phyloP scores from a whole-genome alignment of 2,797 vertebrate species.

The Scolopax rusticola region DNA sequence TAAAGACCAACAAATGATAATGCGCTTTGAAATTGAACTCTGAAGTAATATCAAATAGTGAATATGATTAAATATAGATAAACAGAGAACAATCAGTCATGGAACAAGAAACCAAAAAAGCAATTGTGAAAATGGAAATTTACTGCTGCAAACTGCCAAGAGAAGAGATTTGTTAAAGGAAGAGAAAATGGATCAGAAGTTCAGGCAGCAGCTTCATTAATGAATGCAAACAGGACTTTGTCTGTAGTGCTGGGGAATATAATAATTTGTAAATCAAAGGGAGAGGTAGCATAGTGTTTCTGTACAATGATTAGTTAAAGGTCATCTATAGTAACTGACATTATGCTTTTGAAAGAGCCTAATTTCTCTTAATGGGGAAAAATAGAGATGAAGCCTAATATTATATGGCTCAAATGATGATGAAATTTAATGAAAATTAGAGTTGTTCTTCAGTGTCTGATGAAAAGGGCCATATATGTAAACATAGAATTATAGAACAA shows the following conservation, averaged over 20 bases:
- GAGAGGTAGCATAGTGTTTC: not conserved
- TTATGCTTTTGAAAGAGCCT: not conserved
- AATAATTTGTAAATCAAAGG: constrained; percentile 9
- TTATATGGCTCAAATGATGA: not conserved
- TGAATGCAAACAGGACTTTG: not conserved
- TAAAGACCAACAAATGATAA: constrained; percentile 21
- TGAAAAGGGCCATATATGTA: not conserved
- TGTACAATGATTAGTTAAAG: not conserved
- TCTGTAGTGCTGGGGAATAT: not conserved
- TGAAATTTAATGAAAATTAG: not conserved
- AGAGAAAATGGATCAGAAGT: constrained; percentile 13
- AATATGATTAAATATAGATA: constrained; percentile 39
- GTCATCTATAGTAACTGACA: not conserved
- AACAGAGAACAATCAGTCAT: constrained; percentile 4
- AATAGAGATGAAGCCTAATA: not conserved
- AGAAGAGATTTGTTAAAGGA: constrained; percentile 1
- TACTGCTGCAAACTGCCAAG: not conserved
- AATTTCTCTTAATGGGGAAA: not conserved
- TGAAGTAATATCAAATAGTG: constrained; percentile 6
- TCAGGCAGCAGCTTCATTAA: not conserved
- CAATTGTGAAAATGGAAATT: constrained; percentile 17
- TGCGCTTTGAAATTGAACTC: constrained; percentile 32
- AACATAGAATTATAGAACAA: not conserved
- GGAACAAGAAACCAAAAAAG: constrained; percentile 30
- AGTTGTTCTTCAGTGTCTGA: not conserved